phyloP scores from a whole-genome alignment of 2,888 invertebrate species.

The Emesis furor region DNA sequence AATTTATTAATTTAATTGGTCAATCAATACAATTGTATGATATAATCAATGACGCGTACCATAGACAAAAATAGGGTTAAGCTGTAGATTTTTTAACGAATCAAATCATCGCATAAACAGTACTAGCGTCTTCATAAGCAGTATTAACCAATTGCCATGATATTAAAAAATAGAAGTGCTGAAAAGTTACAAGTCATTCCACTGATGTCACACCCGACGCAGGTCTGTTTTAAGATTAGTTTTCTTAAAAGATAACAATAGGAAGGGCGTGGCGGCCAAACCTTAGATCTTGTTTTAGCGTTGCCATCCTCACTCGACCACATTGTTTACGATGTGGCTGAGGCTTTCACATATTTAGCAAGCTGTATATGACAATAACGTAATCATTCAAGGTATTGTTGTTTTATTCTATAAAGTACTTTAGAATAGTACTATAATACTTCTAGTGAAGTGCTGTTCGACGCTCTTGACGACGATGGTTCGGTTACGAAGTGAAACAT shows the following conservation, averaged over 20 bases:
- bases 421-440: too few relatives aligned
- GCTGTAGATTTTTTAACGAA: constrained; percentile 8
- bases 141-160: constrained; percentile 54
- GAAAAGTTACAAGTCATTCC: background rate
- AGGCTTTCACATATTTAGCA: background rate
- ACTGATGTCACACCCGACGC: background rate
- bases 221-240: background rate
- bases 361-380: background rate
- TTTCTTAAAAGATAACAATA: background rate
- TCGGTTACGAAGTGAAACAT: too few relatives aligned
- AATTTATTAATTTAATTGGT: too few relatives aligned
- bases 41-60: constrained; percentile 89
- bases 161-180: constrained; percentile 35
- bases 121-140: background rate
- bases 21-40: too few relatives aligned
- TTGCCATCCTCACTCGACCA: background rate
- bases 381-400: background rate
- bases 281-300: background rate
- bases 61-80: constrained; percentile 85
- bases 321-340: background rate
- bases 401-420: too few relatives aligned
- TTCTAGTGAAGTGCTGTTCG: too few relatives aligned
- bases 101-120: background rate
- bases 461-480: too few relatives aligned
- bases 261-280: constrained; percentile 1